Percentiles rank a stretch among this genome's conserved stretches.
Evolutionary conservation across 1,140 invertebrate genomes (phyloP).

Genomic region (Hylaeus volcanicus): DNA sequence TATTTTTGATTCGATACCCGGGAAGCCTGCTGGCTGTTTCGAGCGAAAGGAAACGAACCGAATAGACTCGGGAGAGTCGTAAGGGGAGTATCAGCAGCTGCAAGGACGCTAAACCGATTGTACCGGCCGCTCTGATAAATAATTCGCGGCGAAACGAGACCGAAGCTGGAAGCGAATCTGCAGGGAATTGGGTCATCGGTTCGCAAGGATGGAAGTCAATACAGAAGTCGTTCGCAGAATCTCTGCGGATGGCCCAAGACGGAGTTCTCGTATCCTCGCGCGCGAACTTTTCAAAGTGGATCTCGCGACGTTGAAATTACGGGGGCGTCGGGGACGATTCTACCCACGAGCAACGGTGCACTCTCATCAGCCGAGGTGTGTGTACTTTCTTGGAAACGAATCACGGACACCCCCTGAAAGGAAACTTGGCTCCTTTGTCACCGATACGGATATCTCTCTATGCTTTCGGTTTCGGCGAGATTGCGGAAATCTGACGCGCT

Average conservation of each 20-base stretch:
- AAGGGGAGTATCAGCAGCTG: slow-evolving; percentile 4
- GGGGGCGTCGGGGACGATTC: slow-evolving; percentile 10
- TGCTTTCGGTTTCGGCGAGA: too few species aligned
- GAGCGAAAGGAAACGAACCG: neutral
- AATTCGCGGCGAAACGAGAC: slow-evolving; percentile 45
- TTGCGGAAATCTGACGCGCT: too few species aligned
- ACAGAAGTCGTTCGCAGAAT: slow-evolving; percentile 52
- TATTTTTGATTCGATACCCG: slow-evolving; percentile 9
- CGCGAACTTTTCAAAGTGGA: slow-evolving; percentile 2
- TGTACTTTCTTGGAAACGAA: neutral
- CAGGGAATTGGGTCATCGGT: slow-evolving; percentile 58
- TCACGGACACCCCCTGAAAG: neutral
- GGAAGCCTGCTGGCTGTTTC: too few species aligned
- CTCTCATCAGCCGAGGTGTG: neutral
- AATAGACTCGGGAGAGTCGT: neutral
- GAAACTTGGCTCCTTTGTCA: neutral
- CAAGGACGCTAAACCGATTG: slow-evolving; percentile 55
- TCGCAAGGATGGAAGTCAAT: slow-evolving; percentile 54
- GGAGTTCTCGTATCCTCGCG: slow-evolving; percentile 1
- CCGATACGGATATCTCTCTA: neutral
- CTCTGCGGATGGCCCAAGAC: slow-evolving; percentile 26
- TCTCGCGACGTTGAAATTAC: slow-evolving; percentile 13
- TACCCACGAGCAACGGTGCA: neutral
- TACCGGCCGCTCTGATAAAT: slow-evolving; percentile 52
- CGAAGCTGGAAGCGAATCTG: slow-evolving; percentile 7